Evolutionary conservation across 2,888 invertebrate genomes (phyloP).

Genomic region (Latheticus oryzae): DNA sequence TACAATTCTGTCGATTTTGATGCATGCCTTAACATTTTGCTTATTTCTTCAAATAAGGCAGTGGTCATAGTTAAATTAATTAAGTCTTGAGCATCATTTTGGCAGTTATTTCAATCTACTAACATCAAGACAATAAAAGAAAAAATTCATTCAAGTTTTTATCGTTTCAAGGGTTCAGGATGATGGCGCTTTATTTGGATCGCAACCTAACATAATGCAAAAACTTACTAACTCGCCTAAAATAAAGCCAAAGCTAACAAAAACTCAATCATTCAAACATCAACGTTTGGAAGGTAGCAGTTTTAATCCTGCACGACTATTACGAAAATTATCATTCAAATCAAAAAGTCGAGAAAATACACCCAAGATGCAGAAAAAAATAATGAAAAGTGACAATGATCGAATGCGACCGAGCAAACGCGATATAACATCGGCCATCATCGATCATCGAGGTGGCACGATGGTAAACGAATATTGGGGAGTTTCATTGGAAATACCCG

Average conservation of each 20-base stretch:
- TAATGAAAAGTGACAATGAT: conserved; percentile 64
- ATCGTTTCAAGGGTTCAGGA: conserved; percentile 52
- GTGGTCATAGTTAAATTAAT: no score
- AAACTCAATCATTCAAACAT: conserved; percentile 65
- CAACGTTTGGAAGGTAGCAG: conserved; percentile 56
- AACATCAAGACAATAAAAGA: no score
- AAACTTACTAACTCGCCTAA: conserved; percentile 62
- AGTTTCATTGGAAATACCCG: conserved; percentile 89
- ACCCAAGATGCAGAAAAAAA: conserved; percentile 57
- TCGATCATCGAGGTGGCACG: conserved; percentile 83
- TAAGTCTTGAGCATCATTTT: no score
- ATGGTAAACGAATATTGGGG: conserved; percentile 90
- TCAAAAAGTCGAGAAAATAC: conserved; percentile 52
- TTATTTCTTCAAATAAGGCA: no score
- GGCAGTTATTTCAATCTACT: no score
- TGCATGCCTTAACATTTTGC: no score
- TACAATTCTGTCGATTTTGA: no score
- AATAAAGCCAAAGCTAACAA: conserved; percentile 63
- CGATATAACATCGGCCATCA: conserved; percentile 68
- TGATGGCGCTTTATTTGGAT: conserved; percentile 63
- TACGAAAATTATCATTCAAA: conserved; percentile 62
- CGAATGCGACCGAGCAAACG: conserved; percentile 58
- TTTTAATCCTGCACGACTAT: conserved; percentile 60
- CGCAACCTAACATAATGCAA: conserved; percentile 65
- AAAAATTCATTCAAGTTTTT: no score